phyloP scores from a whole-genome alignment of 2,888 invertebrate species.

The Troides helena region DNA sequence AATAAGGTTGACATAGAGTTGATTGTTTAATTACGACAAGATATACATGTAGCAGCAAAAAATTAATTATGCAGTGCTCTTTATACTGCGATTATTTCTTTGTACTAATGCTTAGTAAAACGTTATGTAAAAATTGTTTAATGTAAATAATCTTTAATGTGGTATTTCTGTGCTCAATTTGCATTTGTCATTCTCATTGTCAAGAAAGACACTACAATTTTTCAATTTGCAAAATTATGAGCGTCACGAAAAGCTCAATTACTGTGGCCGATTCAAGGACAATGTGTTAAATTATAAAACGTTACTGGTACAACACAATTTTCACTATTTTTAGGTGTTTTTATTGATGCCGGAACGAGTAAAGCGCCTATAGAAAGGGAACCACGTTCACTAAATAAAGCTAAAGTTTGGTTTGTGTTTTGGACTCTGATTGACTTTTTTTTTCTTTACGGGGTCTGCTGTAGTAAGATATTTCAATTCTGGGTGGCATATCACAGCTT shows the following conservation, averaged over 20 bases:
- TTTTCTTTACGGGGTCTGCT: constrained; percentile 66
- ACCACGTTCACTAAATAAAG: constrained; percentile 51
- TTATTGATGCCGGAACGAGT: constrained; percentile 54
- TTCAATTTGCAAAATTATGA: not conserved
- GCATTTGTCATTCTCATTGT: not conserved
- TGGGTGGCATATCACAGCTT: constrained; percentile 79
- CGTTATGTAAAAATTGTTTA: not conserved
- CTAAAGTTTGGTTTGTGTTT: constrained; percentile 79
- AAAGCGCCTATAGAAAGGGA: constrained; percentile 47
- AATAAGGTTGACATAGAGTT: no score
- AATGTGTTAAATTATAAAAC: not conserved
- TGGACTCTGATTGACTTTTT: constrained; percentile 82
- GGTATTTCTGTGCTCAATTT: not conserved
- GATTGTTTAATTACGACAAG: no score
- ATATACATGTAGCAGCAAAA: no score
- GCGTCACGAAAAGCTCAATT: not conserved
- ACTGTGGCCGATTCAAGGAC: not conserved
- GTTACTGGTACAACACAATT: not conserved
- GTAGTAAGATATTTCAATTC: constrained; percentile 68
- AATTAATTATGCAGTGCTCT: no score
- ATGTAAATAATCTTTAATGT: not conserved
- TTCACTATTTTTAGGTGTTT: constrained; percentile 57
- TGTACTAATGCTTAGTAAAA: no score
- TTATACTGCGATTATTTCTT: no score
- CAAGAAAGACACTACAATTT: not conserved